Conservation (phyloP, 2,797 vertebrate genomes). For the Selene dorsalis region DNA sequence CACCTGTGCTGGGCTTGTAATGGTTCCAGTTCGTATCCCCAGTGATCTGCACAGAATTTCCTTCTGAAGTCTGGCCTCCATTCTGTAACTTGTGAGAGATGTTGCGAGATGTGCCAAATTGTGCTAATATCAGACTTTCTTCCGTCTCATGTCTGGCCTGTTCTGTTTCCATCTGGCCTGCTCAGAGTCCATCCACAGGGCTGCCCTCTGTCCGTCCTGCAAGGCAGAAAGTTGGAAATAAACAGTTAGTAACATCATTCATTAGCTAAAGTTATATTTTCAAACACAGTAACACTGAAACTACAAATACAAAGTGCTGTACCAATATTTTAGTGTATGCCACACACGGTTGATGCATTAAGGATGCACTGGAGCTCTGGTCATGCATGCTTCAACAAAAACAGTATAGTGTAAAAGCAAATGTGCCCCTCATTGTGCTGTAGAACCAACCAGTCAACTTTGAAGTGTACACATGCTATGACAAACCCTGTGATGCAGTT, state of each 20-base stretch:
- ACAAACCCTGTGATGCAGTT: neutral
- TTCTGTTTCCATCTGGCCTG: conserved; percentile 99
- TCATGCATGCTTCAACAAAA: neutral
- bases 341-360: neutral
- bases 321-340: neutral
- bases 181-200: conserved; percentile 96
- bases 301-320: neutral
- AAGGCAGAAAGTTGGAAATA: conserved; percentile 63
- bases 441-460: neutral
- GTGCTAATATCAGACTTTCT: conserved; percentile 91
- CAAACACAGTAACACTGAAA: neutral
- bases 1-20: conserved; percentile 81
- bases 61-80: conserved; percentile 87
- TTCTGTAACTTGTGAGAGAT: conserved; percentile 88
- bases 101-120: conserved; percentile 86
- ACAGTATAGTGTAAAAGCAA: neutral
- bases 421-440: neutral
- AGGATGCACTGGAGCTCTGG: neutral
- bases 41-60: conserved; percentile 84
- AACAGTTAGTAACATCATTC: conserved; percentile 20
- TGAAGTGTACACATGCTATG: neutral
- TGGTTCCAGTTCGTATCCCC: conserved; percentile 87
- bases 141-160: conserved; percentile 94
- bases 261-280: neutral
- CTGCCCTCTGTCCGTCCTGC: conserved; percentile 91